Evolutionary conservation across 2,888 invertebrate genomes (phyloP).

Genomic region (Idaea straminata): DNA sequence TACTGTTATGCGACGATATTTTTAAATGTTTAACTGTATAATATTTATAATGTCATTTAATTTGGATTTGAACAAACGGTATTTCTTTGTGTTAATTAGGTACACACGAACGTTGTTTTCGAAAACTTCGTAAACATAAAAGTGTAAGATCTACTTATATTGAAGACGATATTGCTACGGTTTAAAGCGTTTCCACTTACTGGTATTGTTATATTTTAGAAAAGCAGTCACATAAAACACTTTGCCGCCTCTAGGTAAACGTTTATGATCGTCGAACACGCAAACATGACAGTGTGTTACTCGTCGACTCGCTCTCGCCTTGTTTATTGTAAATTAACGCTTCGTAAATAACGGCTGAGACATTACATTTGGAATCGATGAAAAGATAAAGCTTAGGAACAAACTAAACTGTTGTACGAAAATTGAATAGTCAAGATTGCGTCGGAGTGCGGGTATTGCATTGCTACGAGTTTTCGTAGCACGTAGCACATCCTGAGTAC

Average conservation of each 20-base stretch:
- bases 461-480: background rate
- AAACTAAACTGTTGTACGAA: too few species aligned
- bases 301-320: constrained; percentile 17
- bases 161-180: constrained; percentile 11
- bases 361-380: background rate
- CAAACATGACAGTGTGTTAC: constrained; percentile 31
- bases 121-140: constrained; percentile 19
- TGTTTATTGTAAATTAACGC: constrained; percentile 19
- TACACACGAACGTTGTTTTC: background rate
- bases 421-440: background rate
- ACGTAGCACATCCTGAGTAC: background rate
- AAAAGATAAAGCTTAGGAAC: background rate
- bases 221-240: constrained; percentile 38
- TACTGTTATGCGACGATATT: background rate
- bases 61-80: background rate
- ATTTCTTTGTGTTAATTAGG: background rate
- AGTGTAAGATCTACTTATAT: constrained; percentile 26
- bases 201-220: constrained; percentile 30
- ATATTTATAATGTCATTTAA: background rate
- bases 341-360: background rate
- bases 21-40: background rate
- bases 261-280: constrained; percentile 35
- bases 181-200: constrained; percentile 14
- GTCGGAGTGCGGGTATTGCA: background rate
- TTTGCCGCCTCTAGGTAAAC: constrained; percentile 40